Conservation (phyloP, 1,140 invertebrate species). For the Drepana arcuata region DNA sequence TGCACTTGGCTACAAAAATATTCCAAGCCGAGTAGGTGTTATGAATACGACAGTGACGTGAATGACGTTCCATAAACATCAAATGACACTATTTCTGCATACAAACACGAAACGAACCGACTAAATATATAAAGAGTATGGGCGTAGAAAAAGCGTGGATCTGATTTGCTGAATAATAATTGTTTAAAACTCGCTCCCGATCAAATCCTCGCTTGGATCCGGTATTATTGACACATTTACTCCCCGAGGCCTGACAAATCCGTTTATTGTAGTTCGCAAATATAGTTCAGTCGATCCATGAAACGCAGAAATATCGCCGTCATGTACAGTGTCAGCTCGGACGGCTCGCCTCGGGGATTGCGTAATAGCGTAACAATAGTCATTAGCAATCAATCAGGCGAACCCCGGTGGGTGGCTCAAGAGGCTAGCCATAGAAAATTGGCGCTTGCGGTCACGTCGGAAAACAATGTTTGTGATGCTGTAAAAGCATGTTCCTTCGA, state of each 20-base stretch:
- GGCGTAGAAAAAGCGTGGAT: no score
- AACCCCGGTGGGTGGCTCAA: slow-evolving; percentile 36
- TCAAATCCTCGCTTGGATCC: slow-evolving; percentile 31
- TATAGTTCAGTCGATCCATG: slow-evolving; percentile 22
- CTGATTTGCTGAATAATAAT: no score
- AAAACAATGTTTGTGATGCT: slow-evolving; percentile 12
- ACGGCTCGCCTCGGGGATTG: slow-evolving; percentile 31
- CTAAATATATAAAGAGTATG: no score
- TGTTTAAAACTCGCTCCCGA: no score
- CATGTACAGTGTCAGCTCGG: slow-evolving; percentile 41
- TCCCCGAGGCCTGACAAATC: slow-evolving; percentile 31
- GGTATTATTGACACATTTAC: slow-evolving; percentile 39
- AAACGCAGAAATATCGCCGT: slow-evolving; percentile 39
- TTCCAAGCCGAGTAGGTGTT: no score
- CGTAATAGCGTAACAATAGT: slow-evolving; percentile 49
- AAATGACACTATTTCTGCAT: no score
- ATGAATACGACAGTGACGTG: no score
- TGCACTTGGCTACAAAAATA: no score
- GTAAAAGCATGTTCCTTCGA: no score
- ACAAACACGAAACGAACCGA: no score
- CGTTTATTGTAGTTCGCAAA: slow-evolving; percentile 43
- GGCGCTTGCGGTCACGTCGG: slow-evolving; percentile 35
- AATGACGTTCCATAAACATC: no score
- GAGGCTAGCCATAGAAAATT: slow-evolving; percentile 33
- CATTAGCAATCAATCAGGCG: slow-evolving; percentile 57